Base-by-base conservation (phyloP, 2,888 invertebrate genomes). In the Zaprionus bogoriensis region DNA sequence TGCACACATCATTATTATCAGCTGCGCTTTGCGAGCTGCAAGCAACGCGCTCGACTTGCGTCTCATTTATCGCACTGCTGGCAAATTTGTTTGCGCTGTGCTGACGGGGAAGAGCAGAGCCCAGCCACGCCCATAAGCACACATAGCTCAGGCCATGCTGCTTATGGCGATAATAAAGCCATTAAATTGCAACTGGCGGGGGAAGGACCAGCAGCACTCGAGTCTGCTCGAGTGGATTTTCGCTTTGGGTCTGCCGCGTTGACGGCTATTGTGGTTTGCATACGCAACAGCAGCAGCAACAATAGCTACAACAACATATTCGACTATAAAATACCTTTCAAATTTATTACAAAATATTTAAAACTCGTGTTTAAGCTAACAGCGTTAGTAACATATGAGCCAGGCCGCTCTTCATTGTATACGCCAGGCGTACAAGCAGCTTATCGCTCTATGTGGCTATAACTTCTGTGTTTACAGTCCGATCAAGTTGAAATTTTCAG, bases 91-190 rank as follows among this genome's bases (percentile, higher is more conserved):
- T 77, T 80, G 53, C 80, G 50, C 61, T 74, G 23, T n/a, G n/a
- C n/a, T n/a, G n/a, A n/a, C n/a, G n/a, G n/a, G n/a, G n/a, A n/a
- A n/a, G n/a, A n/a, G n/a, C n/a, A n/a, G n/a, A 10, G 4, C 41
- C 10, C 38, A 17, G 36, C 47, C 32, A 17, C 58, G 59, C 48
- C 48, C 52, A 45, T 46, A 25, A 30, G 46, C 50, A 12, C 32
- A 30, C 27, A 41, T 36, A 25, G 63, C 53, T 48, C 14, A 51
- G 38, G 28, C 42, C 14, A 51, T 36, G 28, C 42, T 42, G 52
- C 51, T 73, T 76, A 75, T 66, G 54, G 57, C 70, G 74, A 84
- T 82, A 82, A 82, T 84, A 87, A 82, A 81, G 78, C 75, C 87
- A 87, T 82, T 87, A 87, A 87, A 87, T 75, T 81, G 75, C 81